Percentiles rank a stretch among this genome's conserved stretches.
Conservation (phyloP, 2,888 invertebrate genomes). For the Cataglyphis livida region DNA sequence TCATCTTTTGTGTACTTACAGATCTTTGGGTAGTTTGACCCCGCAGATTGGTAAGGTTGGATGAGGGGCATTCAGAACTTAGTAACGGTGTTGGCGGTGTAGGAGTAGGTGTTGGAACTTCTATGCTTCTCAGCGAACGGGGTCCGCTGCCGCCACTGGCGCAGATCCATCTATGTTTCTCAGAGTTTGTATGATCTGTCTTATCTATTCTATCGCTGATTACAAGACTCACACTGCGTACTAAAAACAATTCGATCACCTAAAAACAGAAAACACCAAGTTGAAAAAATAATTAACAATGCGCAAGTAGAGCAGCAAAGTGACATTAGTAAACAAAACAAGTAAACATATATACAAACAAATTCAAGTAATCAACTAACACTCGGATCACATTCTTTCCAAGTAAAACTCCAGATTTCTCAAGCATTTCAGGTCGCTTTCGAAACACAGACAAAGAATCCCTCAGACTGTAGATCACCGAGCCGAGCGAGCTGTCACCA, state of each 20-base stretch:
- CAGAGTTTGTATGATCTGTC: conserved; percentile 75
- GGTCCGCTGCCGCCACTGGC: conserved; percentile 84
- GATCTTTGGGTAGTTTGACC: conserved; percentile 84
- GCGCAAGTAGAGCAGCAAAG: background rate
- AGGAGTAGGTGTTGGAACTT: conserved; percentile 81
- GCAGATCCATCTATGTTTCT: conserved; percentile 82
- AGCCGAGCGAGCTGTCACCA: background rate
- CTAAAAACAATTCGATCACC: conserved; percentile 89
- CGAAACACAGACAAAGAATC: conserved; percentile 21
- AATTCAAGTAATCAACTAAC: conserved; percentile 11
- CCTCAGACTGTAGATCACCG: background rate
- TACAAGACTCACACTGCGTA: conserved; percentile 88
- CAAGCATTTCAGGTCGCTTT: background rate
- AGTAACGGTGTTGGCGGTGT: conserved; percentile 82
- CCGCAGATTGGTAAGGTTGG: conserved; percentile 83
- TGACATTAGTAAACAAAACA: background rate
- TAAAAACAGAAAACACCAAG: conserved; percentile 81
- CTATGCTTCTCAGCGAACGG: conserved; percentile 84
- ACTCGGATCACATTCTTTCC: conserved; percentile 5
- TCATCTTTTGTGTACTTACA: conserved; percentile 73
- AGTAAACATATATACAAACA: background rate
- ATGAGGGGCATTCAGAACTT: conserved; percentile 83
- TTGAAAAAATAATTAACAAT: background rate
- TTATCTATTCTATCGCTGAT: conserved; percentile 86
- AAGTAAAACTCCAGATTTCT: background rate